These are phyloP conservation scores for Sipha flava DNA, from an alignment of 1,140 invertebrate genomes.

Conservation along the genomic window DNA sequence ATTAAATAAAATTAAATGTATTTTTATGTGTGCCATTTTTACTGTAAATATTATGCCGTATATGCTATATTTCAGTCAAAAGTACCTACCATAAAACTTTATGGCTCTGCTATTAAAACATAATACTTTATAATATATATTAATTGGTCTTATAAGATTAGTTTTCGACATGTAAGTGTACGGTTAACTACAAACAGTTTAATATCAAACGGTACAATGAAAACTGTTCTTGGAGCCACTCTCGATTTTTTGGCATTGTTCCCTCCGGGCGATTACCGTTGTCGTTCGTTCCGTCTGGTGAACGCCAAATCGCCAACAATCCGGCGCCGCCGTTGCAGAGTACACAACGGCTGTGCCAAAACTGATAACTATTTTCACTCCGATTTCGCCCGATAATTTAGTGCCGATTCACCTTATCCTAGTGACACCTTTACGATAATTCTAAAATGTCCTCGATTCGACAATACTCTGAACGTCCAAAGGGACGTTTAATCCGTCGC, in stretches of 20 bases:
- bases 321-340: neutral
- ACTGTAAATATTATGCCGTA: too few relatives aligned
- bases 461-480: neutral
- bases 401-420: neutral
- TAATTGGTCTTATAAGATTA: neutral
- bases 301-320: neutral
- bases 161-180: conserved; percentile 6
- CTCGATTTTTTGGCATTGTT: conserved; percentile 15
- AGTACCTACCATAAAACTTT: too few relatives aligned
- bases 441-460: neutral
- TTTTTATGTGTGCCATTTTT: too few relatives aligned
- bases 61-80: too few relatives aligned
- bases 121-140: neutral
- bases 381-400: neutral
- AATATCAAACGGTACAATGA: neutral
- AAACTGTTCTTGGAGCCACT: neutral
- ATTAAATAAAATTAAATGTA: too few relatives aligned
- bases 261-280: conserved; percentile 23
- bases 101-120: too few relatives aligned
- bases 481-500: neutral
- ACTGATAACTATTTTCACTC: conserved; percentile 14
- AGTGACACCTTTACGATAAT: neutral
- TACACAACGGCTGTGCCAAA: conserved; percentile 29
- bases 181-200: conserved; percentile 5
- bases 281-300: conserved; percentile 18